Evolutionary conservation across 2,113 vertebrate species (phyloP), one percentile per base, ranked within the genome.

Genomic region (Pyrgilauda ruficollis): DNA sequence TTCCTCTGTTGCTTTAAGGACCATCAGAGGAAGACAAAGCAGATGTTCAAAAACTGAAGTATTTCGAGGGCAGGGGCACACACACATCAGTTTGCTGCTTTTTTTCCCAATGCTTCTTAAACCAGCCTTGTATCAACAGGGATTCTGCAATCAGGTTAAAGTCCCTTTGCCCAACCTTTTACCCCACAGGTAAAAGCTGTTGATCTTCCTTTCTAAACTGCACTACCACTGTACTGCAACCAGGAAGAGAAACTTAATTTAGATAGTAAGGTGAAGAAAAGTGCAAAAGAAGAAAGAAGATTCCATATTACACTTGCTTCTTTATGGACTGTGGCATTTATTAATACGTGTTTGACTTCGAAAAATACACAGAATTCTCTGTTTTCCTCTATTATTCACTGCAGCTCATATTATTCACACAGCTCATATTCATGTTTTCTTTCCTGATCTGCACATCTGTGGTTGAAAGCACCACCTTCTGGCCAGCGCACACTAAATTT

Each of bases 401-500:
- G 67, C 47, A 80, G 24, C 23, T 61, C 62, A 33, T 66, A 49
- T 35, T 66, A 35, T 67, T 92, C 41, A 55, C 21, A 44, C 16
- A 82, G 12, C 11, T 44, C 17, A 19, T 90, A 64, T n/a, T 89
- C 6, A 7, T 44, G 13, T 55, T 75, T 70, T 80, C 15, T 52
- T 91, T 58, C 11, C 35, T 2, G 6, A 70, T 67, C n/a, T 77
- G 20, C 52, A 61, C 12, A 66, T 83, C 14, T 90, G 4, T 90
- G 76, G 72, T 64, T 97, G 77, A 97, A 97, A 96, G 94, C 86
- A 80, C 95, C 95, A 97, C 72, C 96, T 97, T 90, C 93, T 96
- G 96, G 95, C 58, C 61, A 69, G 58, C 2, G 22, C 16, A 67
- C 49, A 43, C 53, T 56, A 35, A 77, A 77, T 74, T 10, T 92